phyloP scores from a whole-genome alignment of 2,797 vertebrate genomes.

The Trachurus trachurus region DNA sequence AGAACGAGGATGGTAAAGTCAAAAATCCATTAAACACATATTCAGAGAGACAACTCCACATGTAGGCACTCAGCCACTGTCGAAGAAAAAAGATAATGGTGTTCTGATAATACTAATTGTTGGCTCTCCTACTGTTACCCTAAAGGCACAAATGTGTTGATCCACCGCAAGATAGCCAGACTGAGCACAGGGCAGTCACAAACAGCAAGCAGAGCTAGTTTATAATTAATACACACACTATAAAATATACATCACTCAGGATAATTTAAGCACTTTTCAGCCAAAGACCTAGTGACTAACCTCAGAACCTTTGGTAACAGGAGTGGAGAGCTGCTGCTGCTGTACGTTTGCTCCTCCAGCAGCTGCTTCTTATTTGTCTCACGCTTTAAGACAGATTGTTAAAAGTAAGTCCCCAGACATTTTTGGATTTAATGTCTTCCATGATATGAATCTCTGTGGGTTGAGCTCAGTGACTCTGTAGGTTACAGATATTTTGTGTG shows the following conservation, averaged over 20 bases:
- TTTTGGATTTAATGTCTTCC: slow-evolving; percentile 68
- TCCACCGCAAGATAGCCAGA: slow-evolving; percentile 60
- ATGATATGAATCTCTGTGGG: slow-evolving; percentile 69
- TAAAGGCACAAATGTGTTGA: slow-evolving; percentile 74
- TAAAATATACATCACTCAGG: slow-evolving; percentile 78
- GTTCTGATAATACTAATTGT: slow-evolving; percentile 72
- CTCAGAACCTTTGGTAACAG: slow-evolving; percentile 40
- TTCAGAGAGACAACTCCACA: slow-evolving; percentile 48
- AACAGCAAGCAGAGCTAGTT: slow-evolving; percentile 66
- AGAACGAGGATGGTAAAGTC: slow-evolving; percentile 27
- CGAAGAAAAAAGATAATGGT: slow-evolving; percentile 61
- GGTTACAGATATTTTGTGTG: slow-evolving; percentile 67
- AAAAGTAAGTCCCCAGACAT: slow-evolving; percentile 63
- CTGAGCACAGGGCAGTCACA: slow-evolving; percentile 61
- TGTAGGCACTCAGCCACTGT: slow-evolving; percentile 39
- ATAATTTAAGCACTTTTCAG: slow-evolving; percentile 74
- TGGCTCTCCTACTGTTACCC: slow-evolving; percentile 61
- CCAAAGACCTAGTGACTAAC: slow-evolving; percentile 60
- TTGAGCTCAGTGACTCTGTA: slow-evolving; percentile 57
- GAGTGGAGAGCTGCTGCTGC: slow-evolving; percentile 18
- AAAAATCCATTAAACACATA: slow-evolving; percentile 62
- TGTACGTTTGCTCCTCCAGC: slow-evolving; percentile 43
- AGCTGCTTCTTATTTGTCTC: slow-evolving; percentile 75
- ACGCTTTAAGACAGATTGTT: slow-evolving; percentile 60
- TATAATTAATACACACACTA: slow-evolving; percentile 80